These are phyloP conservation scores for Xestia sexstrigata DNA, from an alignment of 2,888 invertebrate genomes.

Conservation along the genomic window DNA sequence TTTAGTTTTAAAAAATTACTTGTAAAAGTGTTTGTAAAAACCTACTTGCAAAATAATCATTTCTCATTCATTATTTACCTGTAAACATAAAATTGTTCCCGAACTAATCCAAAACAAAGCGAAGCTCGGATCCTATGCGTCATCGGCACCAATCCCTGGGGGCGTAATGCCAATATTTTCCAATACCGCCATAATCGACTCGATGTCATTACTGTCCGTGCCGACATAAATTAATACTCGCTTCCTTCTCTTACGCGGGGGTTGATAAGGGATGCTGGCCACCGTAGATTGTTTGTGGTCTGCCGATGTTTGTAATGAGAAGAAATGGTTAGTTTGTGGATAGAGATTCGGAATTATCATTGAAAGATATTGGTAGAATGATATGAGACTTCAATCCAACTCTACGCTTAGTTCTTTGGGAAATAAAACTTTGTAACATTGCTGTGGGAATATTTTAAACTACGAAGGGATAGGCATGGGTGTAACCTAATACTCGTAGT, in stretches of 20 bases:
- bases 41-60: too few species aligned
- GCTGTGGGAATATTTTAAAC: too few species aligned
- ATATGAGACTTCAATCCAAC: too few species aligned
- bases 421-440: too few species aligned
- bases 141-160: constrained; percentile 61
- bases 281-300: constrained; percentile 64
- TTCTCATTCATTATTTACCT: too few species aligned
- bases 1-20: too few species aligned
- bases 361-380: too few species aligned
- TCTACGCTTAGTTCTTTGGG: too few species aligned
- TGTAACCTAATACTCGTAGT: too few species aligned
- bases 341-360: neutral
- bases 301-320: constrained; percentile 37
- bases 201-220: constrained; percentile 86
- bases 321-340: constrained; percentile 16
- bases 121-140: constrained; percentile 18
- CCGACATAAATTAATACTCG: constrained; percentile 89
- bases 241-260: constrained; percentile 69
- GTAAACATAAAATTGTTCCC: too few species aligned
- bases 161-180: constrained; percentile 84
- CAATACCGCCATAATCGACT: constrained; percentile 88
- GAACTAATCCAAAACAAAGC: constrained; percentile 20
- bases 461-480: too few species aligned
- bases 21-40: too few species aligned
- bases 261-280: constrained; percentile 57